Percentiles rank a stretch among this genome's conserved stretches.
Conservation (phyloP, 2,797 vertebrate genomes). For the Rhodeus uyekii region DNA sequence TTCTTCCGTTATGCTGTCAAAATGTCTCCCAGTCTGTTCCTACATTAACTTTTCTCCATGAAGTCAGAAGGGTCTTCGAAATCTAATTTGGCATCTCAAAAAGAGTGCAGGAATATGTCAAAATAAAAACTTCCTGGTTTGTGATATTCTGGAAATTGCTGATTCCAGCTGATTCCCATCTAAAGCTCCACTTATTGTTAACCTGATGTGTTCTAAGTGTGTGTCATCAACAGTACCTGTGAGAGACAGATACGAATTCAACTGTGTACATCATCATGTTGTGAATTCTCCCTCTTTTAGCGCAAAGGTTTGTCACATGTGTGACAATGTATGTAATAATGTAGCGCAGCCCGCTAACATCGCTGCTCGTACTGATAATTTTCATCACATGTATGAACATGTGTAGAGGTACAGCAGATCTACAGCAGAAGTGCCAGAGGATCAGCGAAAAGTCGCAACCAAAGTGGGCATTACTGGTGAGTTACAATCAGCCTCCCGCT, state of each 20-base stretch:
- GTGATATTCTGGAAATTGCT: constrained; percentile 12
- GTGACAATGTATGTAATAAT: too few species aligned
- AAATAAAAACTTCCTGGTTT: constrained; percentile 26
- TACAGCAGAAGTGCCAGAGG: not conserved
- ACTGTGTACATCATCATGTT: too few species aligned
- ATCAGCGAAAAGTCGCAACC: too few species aligned
- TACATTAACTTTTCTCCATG: not conserved
- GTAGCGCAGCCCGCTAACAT: too few species aligned
- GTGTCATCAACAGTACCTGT: not conserved
- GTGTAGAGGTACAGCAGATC: too few species aligned
- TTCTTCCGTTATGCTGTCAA: not conserved
- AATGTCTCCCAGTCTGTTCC: not conserved
- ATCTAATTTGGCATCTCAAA: not conserved
- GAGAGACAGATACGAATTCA: not conserved
- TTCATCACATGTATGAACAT: too few species aligned
- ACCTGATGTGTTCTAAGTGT: constrained; percentile 6
- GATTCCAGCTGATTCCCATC: constrained; percentile 19
- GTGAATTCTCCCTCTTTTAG: too few species aligned
- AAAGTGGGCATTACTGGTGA: too few species aligned
- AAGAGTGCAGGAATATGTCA: not conserved
- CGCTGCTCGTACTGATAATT: too few species aligned
- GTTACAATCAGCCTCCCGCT: too few species aligned
- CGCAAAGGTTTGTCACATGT: too few species aligned
- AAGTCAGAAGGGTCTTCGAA: not conserved
- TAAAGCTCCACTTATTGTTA: not conserved